Conservation (phyloP, 2,113 vertebrate species). For the Kryptolebias marmoratus region DNA sequence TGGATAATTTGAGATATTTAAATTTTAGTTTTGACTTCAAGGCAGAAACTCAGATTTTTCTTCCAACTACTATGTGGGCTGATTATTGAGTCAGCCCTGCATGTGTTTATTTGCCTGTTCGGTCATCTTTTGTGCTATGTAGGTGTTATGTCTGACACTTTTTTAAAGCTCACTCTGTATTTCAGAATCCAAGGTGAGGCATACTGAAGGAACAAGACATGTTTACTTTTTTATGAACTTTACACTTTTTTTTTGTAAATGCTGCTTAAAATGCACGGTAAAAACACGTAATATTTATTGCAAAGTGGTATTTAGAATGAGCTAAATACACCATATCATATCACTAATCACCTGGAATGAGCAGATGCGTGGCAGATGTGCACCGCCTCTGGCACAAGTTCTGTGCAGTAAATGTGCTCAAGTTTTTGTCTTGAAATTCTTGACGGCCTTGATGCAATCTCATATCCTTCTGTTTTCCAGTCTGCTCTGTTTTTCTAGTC, state of each 20-base stretch:
- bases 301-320: constrained; percentile 54
- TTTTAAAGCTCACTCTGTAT: constrained; percentile 47
- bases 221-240: constrained; percentile 19
- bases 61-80: constrained; percentile 45
- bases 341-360: constrained; percentile 72
- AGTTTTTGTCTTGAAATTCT: constrained; percentile 48
- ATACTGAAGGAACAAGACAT: constrained; percentile 9
- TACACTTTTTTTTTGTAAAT: constrained; percentile 29
- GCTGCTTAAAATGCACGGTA: constrained; percentile 24
- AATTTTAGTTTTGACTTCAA: constrained; percentile 20
- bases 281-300: constrained; percentile 35
- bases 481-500: constrained; percentile 34
- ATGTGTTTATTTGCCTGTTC: constrained; percentile 46
- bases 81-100: constrained; percentile 57
- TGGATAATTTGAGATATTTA: constrained; percentile 12
- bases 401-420: constrained; percentile 50
- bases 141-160: constrained; percentile 53
- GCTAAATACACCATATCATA: constrained; percentile 46
- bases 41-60: constrained; percentile 10
- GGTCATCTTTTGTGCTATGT: constrained; percentile 58
- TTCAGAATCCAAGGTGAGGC: constrained; percentile 14
- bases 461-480: constrained; percentile 39
- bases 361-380: constrained; percentile 75
- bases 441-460: constrained; percentile 32
- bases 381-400: constrained; percentile 65